Evolutionary conservation across 92 coral and sea anemone genomes (phyloP), one percentile per base, ranked within the genome.

Genomic region (Montipora capitata): DNA sequence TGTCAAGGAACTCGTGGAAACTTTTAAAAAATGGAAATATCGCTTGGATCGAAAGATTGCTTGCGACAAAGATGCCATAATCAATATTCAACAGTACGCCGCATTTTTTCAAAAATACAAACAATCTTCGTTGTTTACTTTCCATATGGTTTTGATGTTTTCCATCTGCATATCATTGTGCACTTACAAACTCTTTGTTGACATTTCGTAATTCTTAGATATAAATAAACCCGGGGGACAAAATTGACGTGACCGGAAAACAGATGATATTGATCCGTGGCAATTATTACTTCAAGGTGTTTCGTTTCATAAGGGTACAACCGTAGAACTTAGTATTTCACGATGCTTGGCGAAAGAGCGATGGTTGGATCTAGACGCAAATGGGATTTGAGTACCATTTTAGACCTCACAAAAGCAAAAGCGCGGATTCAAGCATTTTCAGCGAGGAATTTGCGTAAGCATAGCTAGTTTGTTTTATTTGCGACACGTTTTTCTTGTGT

Each of bases 301-400:
- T 68, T 54, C 7, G 7, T 51, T 66, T 66, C 45, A 61, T 52
- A 52, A 52, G 41, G 49, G 54, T 44, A 11, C 11, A 43, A 63
- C 18, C 68, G 3, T n/a, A n/a, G 68, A 62, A 6, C 4, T 14
- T 18, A 66, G 61, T 62, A 51, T 48, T 51, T 16, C 58, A 5
- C 12, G 5, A 14, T 68, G 39, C 17, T 12, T 48, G 35, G 45
- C 40, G 49, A 42, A 45, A 70, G 11, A 44, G 3, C 65, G 27
- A 45, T 79, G 67, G 35, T 48, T 48, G 10, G 10, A 10, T 48
- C 68, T 64, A 68, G 54, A 10, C 54, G 85, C 56, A 81, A 81
- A 11, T 81, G 85, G 85, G 85, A 81, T 54, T 68, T 81, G 62
- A 56, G 77, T 9, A 81, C 76, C 13, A 81, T 81, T 56, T 81